Conservation (phyloP, 2,113 vertebrate genomes). For the Cebus imitator region DNA sequence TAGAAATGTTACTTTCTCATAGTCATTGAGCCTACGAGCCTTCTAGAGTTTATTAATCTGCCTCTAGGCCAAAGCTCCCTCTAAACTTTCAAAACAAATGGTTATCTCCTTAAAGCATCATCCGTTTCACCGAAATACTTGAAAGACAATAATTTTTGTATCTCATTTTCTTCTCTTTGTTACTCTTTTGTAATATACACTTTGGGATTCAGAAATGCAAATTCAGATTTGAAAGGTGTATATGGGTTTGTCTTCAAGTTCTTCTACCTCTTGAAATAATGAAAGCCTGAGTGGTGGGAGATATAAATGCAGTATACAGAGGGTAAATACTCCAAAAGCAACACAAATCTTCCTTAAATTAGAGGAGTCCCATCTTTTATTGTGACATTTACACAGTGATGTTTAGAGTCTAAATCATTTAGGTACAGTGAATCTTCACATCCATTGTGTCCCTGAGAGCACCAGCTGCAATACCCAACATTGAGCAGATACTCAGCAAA, state of each 20-base stretch:
- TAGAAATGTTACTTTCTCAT: conserved; percentile 11
- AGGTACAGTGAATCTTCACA: neutral
- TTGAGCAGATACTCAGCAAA: neutral
- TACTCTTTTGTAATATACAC: neutral
- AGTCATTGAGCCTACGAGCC: neutral
- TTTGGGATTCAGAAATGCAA: neutral
- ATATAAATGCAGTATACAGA: neutral
- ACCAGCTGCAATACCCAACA: neutral
- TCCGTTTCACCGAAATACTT: neutral
- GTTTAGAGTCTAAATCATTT: neutral
- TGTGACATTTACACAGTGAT: neutral
- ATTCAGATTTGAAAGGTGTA: neutral
- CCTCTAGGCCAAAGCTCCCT: neutral
- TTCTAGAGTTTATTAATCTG: conserved; percentile 6
- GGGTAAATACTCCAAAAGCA: neutral
- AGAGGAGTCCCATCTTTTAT: neutral
- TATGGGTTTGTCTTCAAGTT: neutral
- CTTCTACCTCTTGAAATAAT: conserved; percentile 51
- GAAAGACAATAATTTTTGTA: neutral
- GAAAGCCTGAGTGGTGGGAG: neutral
- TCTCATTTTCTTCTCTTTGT: neutral
- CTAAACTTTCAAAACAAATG: neutral
- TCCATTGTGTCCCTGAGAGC: neutral
- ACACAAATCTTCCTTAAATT: neutral
- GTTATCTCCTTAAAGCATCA: neutral